phyloP scores from a whole-genome alignment of 2,797 vertebrate genomes.

The Perodicticus potto region DNA sequence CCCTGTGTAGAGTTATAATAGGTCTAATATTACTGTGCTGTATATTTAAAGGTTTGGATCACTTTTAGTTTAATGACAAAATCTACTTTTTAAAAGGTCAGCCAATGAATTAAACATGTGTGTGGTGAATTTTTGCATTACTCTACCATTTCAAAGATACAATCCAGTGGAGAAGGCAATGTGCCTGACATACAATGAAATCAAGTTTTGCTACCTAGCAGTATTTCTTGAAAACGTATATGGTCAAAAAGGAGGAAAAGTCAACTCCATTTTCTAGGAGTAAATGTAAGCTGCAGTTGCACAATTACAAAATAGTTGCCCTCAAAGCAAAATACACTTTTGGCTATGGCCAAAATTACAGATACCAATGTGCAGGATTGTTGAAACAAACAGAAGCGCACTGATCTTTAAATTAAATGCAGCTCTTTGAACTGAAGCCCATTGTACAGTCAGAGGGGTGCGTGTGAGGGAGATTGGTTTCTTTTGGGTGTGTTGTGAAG shows the following conservation, averaged over 20 bases:
- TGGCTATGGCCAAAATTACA: conserved; percentile 19
- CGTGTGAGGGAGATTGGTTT: conserved; percentile 8
- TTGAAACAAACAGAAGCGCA: conserved; percentile 38
- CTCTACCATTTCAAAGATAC: conserved; percentile 65
- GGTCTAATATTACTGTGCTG: conserved; percentile 57
- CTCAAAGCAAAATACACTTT: conserved; percentile 4
- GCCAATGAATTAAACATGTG: conserved; percentile 77
- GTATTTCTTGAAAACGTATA: conserved; percentile 41
- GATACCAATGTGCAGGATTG: background rate
- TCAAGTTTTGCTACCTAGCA: conserved; percentile 46
- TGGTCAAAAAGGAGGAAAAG: conserved; percentile 47
- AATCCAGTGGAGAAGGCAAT: conserved; percentile 46
- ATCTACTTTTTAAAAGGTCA: conserved; percentile 69
- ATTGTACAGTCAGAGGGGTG: background rate
- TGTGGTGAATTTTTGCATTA: conserved; percentile 51
- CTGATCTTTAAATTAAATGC: conserved; percentile 13
- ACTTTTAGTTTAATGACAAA: conserved; percentile 74
- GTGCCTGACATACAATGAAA: conserved; percentile 32
- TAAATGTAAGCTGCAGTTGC: background rate
- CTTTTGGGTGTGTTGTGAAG: background rate
- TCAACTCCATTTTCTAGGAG: conserved; percentile 34
- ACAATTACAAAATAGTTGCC: conserved; percentile 26
- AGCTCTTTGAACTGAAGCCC: background rate
- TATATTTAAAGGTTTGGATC: conserved; percentile 73
- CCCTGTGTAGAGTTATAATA: conserved; percentile 59